Evolutionary conservation across 2,888 invertebrate genomes (phyloP).

Genomic region (Stenoptilia bipunctidactyla): DNA sequence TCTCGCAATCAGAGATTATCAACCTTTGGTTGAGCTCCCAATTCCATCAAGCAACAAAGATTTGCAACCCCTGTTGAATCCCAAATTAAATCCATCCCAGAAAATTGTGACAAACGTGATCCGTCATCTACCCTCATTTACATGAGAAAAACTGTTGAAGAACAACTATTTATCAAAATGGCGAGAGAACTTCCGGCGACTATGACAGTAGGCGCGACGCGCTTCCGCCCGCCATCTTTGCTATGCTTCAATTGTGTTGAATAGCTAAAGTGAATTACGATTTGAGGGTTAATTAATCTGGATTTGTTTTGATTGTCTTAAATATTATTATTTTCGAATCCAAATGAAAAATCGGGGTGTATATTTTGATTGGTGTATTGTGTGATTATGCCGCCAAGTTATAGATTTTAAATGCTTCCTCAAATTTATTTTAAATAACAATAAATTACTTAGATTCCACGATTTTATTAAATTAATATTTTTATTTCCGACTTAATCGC

Average conservation of each 20-base stretch:
- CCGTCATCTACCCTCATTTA: constrained; percentile 69
- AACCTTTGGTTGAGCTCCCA: constrained; percentile 18
- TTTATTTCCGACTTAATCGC: too few relatives aligned
- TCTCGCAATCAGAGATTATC: constrained; percentile 31
- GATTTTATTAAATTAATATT: too few relatives aligned
- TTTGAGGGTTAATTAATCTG: too few relatives aligned
- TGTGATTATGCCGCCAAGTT: too few relatives aligned
- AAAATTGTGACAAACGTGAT: constrained; percentile 67
- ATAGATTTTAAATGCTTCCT: too few relatives aligned
- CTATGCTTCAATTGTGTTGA: constrained; percentile 3
- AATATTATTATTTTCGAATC: too few relatives aligned
- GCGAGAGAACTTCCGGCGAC: constrained; percentile 61
- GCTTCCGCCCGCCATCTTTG: constrained; percentile 62
- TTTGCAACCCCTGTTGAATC: constrained; percentile 37
- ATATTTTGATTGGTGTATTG: too few relatives aligned
- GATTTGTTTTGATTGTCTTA: neutral
- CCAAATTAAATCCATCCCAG: constrained; percentile 67
- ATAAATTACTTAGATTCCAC: too few relatives aligned
- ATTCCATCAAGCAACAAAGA: constrained; percentile 28
- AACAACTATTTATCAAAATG: constrained; percentile 71
- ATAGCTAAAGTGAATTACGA: constrained; percentile 1
- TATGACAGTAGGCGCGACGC: constrained; percentile 65
- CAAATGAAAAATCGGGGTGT: too few relatives aligned
- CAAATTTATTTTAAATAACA: too few relatives aligned
- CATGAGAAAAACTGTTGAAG: constrained; percentile 69